Evolutionary conservation across 2,888 invertebrate genomes (phyloP).

Genomic region (Sarcophaga rosellei): DNA sequence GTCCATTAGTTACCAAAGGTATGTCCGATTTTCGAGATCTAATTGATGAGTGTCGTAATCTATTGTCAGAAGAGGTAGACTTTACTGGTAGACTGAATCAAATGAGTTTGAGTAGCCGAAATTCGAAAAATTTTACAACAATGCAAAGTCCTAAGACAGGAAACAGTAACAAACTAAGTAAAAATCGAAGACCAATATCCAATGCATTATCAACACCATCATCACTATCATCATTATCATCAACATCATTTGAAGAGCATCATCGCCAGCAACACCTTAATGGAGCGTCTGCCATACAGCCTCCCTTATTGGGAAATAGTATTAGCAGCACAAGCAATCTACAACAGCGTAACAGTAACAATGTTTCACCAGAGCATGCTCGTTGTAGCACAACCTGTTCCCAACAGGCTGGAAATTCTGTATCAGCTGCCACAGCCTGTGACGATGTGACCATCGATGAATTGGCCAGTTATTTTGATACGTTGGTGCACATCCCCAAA

Average conservation of each 20-base stretch:
- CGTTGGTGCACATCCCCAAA: constrained; percentile 97
- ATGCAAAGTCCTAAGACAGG: constrained; percentile 70
- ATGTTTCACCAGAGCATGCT: constrained; percentile 58
- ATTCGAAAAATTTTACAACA: constrained; percentile 71
- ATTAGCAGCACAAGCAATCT: constrained; percentile 22
- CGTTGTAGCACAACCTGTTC: constrained; percentile 84
- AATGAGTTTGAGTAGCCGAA: constrained; percentile 67
- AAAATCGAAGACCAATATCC: constrained; percentile 24
- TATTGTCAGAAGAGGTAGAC: constrained; percentile 73
- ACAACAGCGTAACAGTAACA: constrained; percentile 22
- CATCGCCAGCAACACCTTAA: not conserved
- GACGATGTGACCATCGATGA: constrained; percentile 96
- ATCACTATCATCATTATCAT: constrained; percentile 3
- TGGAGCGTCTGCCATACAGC: constrained; percentile 20
- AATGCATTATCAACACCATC: not conserved
- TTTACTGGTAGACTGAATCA: constrained; percentile 70
- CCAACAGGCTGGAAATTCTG: constrained; percentile 87
- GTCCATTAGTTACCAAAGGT: constrained; percentile 55
- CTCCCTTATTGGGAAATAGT: constrained; percentile 1
- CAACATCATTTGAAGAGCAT: not conserved
- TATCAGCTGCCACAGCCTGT: constrained; percentile 82
- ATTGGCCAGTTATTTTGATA: constrained; percentile 97
- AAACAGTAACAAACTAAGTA: constrained; percentile 45
- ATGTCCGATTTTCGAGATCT: constrained; percentile 76
- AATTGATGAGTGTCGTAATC: constrained; percentile 75